Percentiles rank a stretch among this genome's conserved stretches.
phyloP scores from a whole-genome alignment of 1,140 invertebrate species.

The Hyles vespertilio region DNA sequence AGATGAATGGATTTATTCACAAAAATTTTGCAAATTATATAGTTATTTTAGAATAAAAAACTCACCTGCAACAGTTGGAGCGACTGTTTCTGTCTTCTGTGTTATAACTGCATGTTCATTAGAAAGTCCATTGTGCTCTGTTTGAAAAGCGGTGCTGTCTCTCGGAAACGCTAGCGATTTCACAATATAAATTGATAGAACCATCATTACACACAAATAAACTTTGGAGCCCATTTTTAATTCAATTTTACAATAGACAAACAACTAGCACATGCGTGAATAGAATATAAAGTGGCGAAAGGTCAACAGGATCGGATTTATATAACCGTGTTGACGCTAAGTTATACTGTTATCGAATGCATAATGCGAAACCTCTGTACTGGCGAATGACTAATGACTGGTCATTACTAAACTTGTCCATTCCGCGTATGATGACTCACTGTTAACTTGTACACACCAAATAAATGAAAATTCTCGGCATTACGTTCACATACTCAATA shows the following conservation, averaged over 20 bases:
- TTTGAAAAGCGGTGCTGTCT: background rate
- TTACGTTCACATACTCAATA: no score
- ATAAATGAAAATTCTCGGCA: no score
- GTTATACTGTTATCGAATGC: background rate
- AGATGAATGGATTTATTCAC: no score
- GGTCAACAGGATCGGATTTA: conserved; percentile 4
- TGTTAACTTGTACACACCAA: no score
- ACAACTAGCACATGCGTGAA: background rate
- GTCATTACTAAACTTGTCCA: background rate
- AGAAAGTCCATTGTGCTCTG: background rate
- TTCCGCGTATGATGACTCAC: background rate
- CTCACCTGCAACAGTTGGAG: no score
- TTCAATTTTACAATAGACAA: background rate
- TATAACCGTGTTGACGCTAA: conserved; percentile 1
- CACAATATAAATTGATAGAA: conserved; percentile 4
- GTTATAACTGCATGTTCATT: no score
- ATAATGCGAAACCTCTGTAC: background rate
- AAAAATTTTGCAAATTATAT: no score
- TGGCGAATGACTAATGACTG: background rate
- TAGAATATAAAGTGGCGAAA: conserved; percentile 9
- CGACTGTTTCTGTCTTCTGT: no score
- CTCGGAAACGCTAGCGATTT: conserved; percentile 3
- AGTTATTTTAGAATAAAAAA: no score
- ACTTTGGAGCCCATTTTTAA: conserved; percentile 2
- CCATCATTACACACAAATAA: conserved; percentile 1